Evolutionary conservation across 2,113 vertebrate genomes (phyloP).

Genomic region (Speoplatyrhinus poulsoni): DNA sequence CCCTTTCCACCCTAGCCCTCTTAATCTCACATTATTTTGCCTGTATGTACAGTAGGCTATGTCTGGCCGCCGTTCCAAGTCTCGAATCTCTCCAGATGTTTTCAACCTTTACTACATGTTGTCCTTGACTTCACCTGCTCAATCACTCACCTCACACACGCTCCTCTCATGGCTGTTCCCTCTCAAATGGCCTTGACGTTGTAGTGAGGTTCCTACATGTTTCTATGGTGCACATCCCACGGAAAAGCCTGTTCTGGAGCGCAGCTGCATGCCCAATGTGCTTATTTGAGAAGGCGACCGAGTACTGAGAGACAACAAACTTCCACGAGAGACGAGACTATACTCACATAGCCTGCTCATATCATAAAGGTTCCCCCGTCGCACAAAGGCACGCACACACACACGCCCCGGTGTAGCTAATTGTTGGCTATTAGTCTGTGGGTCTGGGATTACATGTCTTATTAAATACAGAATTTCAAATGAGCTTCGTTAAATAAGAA

Average conservation of each 20-base stretch:
- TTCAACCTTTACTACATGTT: slow-evolving; percentile 19
- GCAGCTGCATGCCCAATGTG: slow-evolving; percentile 66
- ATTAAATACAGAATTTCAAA: slow-evolving; percentile 84
- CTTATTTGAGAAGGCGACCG: slow-evolving; percentile 61
- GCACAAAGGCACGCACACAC: slow-evolving; percentile 23
- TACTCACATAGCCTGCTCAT: slow-evolving; percentile 8
- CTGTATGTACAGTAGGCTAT: neutral
- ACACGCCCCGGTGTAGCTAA: slow-evolving; percentile 61
- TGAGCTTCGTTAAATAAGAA: slow-evolving; percentile 80
- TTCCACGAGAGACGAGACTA: slow-evolving; percentile 42
- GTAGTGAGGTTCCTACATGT: slow-evolving; percentile 26
- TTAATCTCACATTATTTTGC: slow-evolving; percentile 13
- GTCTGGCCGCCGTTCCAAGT: slow-evolving; percentile 15
- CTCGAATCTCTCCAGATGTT: slow-evolving; percentile 48
- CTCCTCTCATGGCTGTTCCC: slow-evolving; percentile 25
- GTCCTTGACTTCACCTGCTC: slow-evolving; percentile 50
- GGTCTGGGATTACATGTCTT: slow-evolving; percentile 80
- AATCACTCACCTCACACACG: slow-evolving; percentile 30
- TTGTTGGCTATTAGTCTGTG: slow-evolving; percentile 79
- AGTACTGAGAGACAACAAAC: slow-evolving; percentile 42
- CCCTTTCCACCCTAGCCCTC: neutral
- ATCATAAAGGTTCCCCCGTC: slow-evolving; percentile 9
- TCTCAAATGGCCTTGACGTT: slow-evolving; percentile 39
- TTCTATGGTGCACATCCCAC: slow-evolving; percentile 1
- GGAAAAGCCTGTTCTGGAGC: slow-evolving; percentile 39